Conservation (phyloP, 2,113 vertebrate species). For the Xenotilapia longispinis region DNA sequence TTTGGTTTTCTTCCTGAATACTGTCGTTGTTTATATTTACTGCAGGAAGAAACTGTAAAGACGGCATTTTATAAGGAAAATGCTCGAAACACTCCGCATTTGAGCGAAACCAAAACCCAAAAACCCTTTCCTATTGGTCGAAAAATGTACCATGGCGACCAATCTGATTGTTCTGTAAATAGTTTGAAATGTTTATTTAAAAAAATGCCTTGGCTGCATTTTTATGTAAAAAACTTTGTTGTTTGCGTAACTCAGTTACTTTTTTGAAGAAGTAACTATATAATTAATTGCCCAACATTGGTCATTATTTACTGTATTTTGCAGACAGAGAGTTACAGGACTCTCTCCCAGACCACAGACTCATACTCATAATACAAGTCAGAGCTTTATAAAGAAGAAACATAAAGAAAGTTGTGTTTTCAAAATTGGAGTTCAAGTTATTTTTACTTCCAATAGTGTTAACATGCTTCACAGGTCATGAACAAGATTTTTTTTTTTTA, state of each 20-base stretch:
- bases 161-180: neutral
- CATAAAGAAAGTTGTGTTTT: neutral
- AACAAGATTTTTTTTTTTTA: too few species aligned
- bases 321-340: neutral
- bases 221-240: neutral
- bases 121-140: too few species aligned
- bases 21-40: neutral
- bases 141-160: too few species aligned
- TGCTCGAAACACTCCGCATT: neutral
- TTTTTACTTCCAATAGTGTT: neutral
- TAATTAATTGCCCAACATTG: neutral
- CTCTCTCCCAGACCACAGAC: neutral
- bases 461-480: too few species aligned
- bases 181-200: neutral
- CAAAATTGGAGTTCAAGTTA: neutral
- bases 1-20: neutral
- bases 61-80: neutral
- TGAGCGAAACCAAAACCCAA: too few species aligned
- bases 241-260: neutral
- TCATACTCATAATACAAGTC: neutral
- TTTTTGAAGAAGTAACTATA: neutral
- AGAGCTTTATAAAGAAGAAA: neutral
- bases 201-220: neutral
- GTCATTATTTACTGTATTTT: neutral
- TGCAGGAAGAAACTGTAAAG: accelerated